Evolutionary conservation across 2,888 invertebrate species (phyloP), one percentile per base, ranked within the genome.

Genomic region (Lycaena phlaeas): DNA sequence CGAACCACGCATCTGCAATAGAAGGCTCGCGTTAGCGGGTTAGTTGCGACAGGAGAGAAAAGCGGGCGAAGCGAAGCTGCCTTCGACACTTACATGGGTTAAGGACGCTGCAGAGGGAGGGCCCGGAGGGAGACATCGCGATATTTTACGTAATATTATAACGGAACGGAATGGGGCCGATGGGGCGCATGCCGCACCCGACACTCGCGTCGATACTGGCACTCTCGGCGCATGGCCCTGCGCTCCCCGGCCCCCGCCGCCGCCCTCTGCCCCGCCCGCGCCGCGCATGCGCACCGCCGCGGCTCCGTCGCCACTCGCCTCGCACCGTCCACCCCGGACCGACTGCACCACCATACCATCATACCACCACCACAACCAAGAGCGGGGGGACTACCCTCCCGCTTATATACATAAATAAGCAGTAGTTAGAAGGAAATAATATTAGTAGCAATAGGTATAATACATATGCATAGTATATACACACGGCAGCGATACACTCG

Each of bases 1-100:
- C 93, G 89, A 94, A 94, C 95, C 94, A 95, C 87, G 94, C 92
- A 90, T 93, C 95, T 95, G 93, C 65, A 94, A 92, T 85, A 84
- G 86, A 87, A 78, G 77, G 77, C 76, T 77, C 73, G 78, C 65
- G 82, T 82, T 82, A 84, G 82, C 78, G 79, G 76, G 82, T 84
- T 81, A 82, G 84, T 84, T 65, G 81, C 82, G 79, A 81, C 66
- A 77, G 65, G 65, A 62, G 55, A 74, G 68, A 70, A 67, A 54
- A 58, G 63, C 64, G 59, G 61, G 64, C 57, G 52, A 56, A 63
- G 61, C 54, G 56, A 57, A 46, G 52, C 47, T 48, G 50, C 50
- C 49, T 42, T 51, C 50, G 53, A 46, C 64, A 77, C 82, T 82
- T 74, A 84, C 84, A 55, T 51, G 77, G 82, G 69, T 75, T 55